phyloP scores from a whole-genome alignment of 1,140 invertebrate species.

The Lasaia peninsularis region DNA sequence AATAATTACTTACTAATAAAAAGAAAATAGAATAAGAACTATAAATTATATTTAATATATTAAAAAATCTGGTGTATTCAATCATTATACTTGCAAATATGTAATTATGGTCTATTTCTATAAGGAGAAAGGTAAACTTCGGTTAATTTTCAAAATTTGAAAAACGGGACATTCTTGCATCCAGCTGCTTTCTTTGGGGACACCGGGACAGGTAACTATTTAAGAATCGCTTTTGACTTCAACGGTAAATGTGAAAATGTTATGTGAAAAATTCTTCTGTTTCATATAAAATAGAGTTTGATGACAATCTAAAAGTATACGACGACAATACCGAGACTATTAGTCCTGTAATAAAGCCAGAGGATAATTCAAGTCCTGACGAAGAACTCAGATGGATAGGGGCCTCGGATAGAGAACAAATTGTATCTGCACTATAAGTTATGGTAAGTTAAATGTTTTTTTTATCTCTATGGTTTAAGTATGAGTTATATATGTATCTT shows the following conservation, averaged over 20 bases:
- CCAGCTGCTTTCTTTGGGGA: no score
- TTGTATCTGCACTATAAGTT: slow-evolving; percentile 61
- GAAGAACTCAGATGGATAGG: slow-evolving; percentile 64
- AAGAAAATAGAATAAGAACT: no score
- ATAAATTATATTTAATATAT: no score
- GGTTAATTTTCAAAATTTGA: no score
- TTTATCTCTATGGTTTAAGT: not conserved
- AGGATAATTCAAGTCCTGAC: slow-evolving; percentile 54
- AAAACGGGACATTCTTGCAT: no score
- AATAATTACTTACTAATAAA: no score
- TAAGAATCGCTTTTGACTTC: slow-evolving; percentile 82
- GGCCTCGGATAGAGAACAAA: slow-evolving; percentile 63
- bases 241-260: slow-evolving; percentile 52
- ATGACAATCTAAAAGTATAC: slow-evolving; percentile 54
- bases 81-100: no score
- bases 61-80: no score
- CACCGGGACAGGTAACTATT: no score
- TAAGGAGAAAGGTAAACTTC: no score
- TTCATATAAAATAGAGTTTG: slow-evolving; percentile 63
- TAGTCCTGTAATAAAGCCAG: slow-evolving; percentile 64
- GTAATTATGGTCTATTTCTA: no score
- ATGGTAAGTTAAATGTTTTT: slow-evolving; percentile 38
- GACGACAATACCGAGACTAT: slow-evolving; percentile 60
- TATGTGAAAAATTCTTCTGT: slow-evolving; percentile 59
- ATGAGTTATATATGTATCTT: no score